These are phyloP conservation scores for Drosophila micromelanica DNA, from an alignment of 1,140 invertebrate genomes.

Conservation along the genomic window DNA sequence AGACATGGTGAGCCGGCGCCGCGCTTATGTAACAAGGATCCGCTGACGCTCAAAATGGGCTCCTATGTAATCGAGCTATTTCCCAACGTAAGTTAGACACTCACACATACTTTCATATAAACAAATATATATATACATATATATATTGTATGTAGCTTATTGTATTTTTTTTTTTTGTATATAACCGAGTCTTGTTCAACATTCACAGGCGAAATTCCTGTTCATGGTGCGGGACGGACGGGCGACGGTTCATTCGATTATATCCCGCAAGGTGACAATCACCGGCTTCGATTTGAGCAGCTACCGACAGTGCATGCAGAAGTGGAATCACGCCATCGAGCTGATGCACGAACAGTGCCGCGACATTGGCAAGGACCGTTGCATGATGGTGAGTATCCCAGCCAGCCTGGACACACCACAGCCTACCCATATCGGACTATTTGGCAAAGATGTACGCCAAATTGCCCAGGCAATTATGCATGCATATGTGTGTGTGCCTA, in stretches of 20 bases:
- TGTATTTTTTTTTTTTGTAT: not conserved
- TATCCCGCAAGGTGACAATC: conserved; percentile 98
- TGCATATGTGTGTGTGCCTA: too few relatives aligned
- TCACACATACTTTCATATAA: not conserved
- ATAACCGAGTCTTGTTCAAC: conserved; percentile 9
- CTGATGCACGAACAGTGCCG: conserved; percentile 97
- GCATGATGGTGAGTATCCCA: conserved; percentile 89
- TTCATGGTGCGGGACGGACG: conserved; percentile 99
- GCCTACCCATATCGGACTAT: too few relatives aligned
- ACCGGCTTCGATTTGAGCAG: conserved; percentile 98
- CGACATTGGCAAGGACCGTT: conserved; percentile 92
- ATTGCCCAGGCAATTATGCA: too few relatives aligned
- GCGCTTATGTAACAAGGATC: conserved; percentile 99
- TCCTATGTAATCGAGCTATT: conserved; percentile 92
- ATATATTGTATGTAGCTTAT: not conserved
- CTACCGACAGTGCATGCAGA: conserved; percentile 96
- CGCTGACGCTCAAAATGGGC: conserved; percentile 97
- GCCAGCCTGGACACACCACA: not conserved
- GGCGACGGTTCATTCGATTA: conserved; percentile 98
- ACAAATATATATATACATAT: conserved; percentile 1
- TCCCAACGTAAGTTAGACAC: conserved; percentile 86
- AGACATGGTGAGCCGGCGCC: conserved; percentile 97
- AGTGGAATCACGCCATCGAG: conserved; percentile 98
- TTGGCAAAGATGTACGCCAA: too few relatives aligned
- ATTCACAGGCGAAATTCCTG: conserved; percentile 92